These are phyloP conservation scores for Misgurnus mizolepis DNA, from an alignment of 2,113 vertebrate genomes.

Conservation along the genomic window DNA sequence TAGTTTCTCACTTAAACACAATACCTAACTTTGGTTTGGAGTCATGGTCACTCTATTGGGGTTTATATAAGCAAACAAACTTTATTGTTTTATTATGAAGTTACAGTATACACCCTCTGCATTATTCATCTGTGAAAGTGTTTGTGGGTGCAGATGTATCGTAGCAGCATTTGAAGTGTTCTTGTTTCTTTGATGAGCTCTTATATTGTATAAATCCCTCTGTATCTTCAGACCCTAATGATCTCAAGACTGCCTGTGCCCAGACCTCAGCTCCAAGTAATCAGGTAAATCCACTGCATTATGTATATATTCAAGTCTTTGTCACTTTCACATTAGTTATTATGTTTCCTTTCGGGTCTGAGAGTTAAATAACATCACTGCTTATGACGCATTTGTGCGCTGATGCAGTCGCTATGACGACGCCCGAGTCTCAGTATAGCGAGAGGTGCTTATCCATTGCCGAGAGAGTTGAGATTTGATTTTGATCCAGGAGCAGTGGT, in stretches of 20 bases:
- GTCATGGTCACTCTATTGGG: no score
- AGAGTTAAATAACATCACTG: conserved; percentile 13
- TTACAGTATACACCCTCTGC: no score
- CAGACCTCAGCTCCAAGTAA: conserved; percentile 48
- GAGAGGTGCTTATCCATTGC: background rate
- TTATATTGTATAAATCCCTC: background rate
- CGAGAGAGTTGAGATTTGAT: background rate
- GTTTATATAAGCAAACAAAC: no score
- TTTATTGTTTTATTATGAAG: no score
- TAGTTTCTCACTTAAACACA: no score
- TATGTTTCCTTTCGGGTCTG: background rate
- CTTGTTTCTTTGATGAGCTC: background rate
- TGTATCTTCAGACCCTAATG: conserved; percentile 84
- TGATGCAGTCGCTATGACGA: background rate
- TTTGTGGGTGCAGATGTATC: background rate
- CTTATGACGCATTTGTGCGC: background rate
- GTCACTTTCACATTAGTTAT: background rate
- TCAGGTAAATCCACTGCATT: conserved; percentile 54
- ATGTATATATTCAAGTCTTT: background rate
- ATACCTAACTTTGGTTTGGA: no score
- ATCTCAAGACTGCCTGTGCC: conserved; percentile 77
- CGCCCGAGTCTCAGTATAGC: background rate
- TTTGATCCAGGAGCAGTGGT: background rate
- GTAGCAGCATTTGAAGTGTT: no score
- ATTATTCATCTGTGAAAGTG: background rate